phyloP scores from a whole-genome alignment of 2,888 invertebrate genomes.

The Cosmopolites sordidus region DNA sequence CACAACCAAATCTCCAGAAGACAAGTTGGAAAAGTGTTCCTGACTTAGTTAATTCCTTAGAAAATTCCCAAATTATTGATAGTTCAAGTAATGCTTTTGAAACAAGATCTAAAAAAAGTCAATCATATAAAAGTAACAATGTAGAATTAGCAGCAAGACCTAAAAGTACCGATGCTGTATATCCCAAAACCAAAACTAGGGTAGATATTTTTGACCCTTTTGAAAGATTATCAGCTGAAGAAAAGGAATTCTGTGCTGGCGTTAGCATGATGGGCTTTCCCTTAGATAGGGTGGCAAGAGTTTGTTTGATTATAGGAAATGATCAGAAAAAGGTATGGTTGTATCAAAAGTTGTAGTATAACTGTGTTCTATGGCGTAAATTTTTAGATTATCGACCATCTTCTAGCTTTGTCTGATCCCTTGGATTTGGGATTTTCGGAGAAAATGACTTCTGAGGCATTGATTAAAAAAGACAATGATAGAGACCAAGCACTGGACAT shows the following conservation, averaged over 20 bases:
- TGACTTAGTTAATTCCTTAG: constrained; percentile 70
- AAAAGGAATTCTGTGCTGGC: constrained; percentile 65
- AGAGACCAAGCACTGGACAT: constrained; percentile 81
- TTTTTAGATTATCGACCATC: constrained; percentile 74
- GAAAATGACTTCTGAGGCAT: constrained; percentile 66
- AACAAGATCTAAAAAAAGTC: constrained; percentile 7
- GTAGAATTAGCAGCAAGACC: constrained; percentile 24
- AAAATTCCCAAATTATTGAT: constrained; percentile 40
- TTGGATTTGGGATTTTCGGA: constrained; percentile 81
- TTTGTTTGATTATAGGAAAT: constrained; percentile 71
- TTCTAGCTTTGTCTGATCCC: constrained; percentile 71
- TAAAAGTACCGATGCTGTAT: constrained; percentile 34
- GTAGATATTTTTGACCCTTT: constrained; percentile 27
- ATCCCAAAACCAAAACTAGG: constrained; percentile 31
- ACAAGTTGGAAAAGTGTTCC: constrained; percentile 53
- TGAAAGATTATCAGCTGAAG: constrained; percentile 51
- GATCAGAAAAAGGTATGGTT: constrained; percentile 77
- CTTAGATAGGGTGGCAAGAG: constrained; percentile 71
- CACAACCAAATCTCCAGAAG: constrained; percentile 10
- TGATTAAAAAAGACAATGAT: constrained; percentile 74
- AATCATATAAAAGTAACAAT: constrained; percentile 19
- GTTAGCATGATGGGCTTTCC: constrained; percentile 89
- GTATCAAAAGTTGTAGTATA: too few species aligned
- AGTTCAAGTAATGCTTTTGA: background rate
- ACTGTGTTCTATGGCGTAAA: background rate